Evolutionary conservation across 2,888 invertebrate genomes (phyloP), one percentile per base, ranked within the genome.

Genomic region (Prosapia bicincta): DNA sequence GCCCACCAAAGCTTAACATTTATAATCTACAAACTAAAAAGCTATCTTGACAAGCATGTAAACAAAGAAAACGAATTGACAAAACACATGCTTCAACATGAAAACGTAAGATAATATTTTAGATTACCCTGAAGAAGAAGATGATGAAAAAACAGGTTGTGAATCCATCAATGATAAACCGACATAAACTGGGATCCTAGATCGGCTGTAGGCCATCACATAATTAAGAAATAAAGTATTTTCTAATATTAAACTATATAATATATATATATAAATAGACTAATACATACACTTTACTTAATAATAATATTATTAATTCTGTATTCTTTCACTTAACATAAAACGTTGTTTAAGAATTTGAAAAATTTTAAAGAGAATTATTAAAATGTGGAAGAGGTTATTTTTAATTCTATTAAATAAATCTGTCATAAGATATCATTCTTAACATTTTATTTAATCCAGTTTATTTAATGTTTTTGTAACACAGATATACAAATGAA

Each of bases 111-210:
- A 54, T 20, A 43, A 68, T 32, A 26, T 43, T 75, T 71, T 72
- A n/a, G 30, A 72, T 78, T 78, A 80, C 80, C 79, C 79, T 43
- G 79, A 80, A 23, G 79, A 79, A 54, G 80, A 78, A 7, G 78
- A 79, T 71, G 80, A 80, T 54, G 75, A 87, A 87, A 83, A 88
- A 87, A 83, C 87, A 15, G 69, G 73, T 32, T 32, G 38, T 13
- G 72, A 71, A 43, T 73, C 77, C 70, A 71, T 67, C 67, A 70
- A 76, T 69, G 72, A 76, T 70, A 75, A 72, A 69, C 91, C 92
- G 82, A 90, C 88, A 85, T 90, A 92, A 78, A 92, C 89, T 80
- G 92, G 93, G 84, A 92, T 92, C 88, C 91, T 90, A 83, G 91
- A 90, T 79, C 90, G 89, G 85, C 88, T 89, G 81, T 88, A 87